Conservation (phyloP, 2,797 vertebrate species). For the Epinephelus malabaricus region DNA sequence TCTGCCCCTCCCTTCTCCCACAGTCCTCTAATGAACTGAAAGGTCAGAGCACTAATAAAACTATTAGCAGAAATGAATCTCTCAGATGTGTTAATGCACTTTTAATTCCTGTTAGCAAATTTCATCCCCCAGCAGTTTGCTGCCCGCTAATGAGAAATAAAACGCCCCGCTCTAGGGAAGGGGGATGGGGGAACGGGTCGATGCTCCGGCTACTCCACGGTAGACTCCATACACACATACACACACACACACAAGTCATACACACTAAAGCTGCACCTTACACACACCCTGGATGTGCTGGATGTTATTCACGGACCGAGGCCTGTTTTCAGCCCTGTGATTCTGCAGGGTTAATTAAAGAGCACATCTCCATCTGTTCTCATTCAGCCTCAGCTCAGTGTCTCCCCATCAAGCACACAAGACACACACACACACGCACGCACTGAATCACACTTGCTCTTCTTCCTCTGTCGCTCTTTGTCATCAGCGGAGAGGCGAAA, state of each 20-base stretch:
- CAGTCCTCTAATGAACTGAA: constrained; percentile 90
- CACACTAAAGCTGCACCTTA: constrained; percentile 73
- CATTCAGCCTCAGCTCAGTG: constrained; percentile 83
- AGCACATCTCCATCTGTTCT: constrained; percentile 91
- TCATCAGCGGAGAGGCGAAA: constrained; percentile 54
- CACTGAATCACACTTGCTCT: constrained; percentile 30
- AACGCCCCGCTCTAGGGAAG: constrained; percentile 84
- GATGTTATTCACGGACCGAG: constrained; percentile 90
- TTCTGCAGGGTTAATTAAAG: constrained; percentile 92
- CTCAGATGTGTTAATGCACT: constrained; percentile 92
- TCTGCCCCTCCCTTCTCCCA: constrained; percentile 70
- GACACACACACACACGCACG: constrained; percentile 54
- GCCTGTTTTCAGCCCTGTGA: constrained; percentile 88
- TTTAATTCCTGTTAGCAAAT: constrained; percentile 94
- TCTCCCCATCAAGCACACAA: constrained; percentile 74
- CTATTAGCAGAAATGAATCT: constrained; percentile 92
- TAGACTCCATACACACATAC: constrained; percentile 51
- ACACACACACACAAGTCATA: constrained; percentile 57
- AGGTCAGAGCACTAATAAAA: constrained; percentile 93
- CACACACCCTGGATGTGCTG: constrained; percentile 74
- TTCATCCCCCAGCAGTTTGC: constrained; percentile 92
- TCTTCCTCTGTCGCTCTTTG: constrained; percentile 61
- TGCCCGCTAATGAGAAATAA: constrained; percentile 91
- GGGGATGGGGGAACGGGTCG: constrained; percentile 82
- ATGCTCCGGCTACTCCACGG: constrained; percentile 82